Evolutionary conservation across 2,113 vertebrate species (phyloP).

Genomic region (Craseonycteris thonglongyai): DNA sequence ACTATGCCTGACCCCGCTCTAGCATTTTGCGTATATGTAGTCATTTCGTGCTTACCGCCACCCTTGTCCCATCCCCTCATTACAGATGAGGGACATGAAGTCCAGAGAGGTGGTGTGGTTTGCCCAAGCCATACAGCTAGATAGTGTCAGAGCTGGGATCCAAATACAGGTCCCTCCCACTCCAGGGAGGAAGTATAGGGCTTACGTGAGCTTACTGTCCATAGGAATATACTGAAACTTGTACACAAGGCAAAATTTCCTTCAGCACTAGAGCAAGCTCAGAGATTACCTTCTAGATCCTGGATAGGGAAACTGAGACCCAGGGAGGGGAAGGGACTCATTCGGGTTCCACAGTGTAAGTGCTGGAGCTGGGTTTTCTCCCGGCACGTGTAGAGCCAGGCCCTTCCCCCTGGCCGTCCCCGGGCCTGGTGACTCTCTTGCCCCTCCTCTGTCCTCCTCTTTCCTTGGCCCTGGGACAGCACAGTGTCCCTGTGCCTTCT

Average conservation of each 20-base stretch:
- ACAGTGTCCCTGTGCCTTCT: accelerated
- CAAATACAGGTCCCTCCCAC: not conserved
- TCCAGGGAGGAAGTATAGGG: not conserved
- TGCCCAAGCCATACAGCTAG: not conserved
- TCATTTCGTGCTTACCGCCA: not conserved
- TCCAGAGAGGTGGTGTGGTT: not conserved
- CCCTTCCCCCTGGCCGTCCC: not conserved
- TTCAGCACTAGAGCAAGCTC: not conserved
- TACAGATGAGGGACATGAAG: not conserved
- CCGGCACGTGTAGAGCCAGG: not conserved
- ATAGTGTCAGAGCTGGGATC: not conserved
- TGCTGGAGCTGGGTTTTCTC: not conserved
- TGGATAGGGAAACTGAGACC: not conserved
- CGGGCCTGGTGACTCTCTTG: not conserved
- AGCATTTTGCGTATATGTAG: not conserved
- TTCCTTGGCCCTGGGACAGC: not conserved
- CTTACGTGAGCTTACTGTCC: not conserved
- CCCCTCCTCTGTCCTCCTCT: not conserved
- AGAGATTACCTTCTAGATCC: not conserved
- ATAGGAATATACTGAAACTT: not conserved
- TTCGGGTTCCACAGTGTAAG: not conserved
- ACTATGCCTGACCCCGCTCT: not conserved
- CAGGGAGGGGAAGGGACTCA: not conserved
- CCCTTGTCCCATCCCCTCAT: not conserved
- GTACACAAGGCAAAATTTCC: not conserved